Evolutionary conservation across 2,113 vertebrate species (phyloP).

Genomic region (Cyprinodon brontotheroides): DNA sequence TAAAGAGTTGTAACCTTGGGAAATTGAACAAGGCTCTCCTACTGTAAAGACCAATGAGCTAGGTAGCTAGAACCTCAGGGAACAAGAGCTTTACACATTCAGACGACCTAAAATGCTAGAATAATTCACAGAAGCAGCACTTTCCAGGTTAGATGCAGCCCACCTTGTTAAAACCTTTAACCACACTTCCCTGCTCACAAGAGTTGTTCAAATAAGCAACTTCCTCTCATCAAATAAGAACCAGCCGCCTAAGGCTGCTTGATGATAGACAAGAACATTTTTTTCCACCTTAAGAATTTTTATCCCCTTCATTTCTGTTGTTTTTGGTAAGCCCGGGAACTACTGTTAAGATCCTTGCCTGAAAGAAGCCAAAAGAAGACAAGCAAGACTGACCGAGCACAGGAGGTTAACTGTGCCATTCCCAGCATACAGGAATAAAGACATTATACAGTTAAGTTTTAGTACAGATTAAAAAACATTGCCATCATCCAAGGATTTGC

Average conservation of each 20-base stretch:
- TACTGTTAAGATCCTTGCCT: neutral
- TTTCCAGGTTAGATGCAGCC: neutral
- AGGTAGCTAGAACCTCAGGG: neutral
- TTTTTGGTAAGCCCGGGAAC: conserved; percentile 23
- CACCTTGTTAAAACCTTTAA: conserved; percentile 3
- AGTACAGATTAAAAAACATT: conserved; percentile 48
- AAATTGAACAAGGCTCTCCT: neutral
- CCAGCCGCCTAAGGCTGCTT: conserved; percentile 4
- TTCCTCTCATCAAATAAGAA: conserved; percentile 8
- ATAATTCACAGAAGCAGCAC: neutral
- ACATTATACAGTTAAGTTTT: conserved; percentile 38
- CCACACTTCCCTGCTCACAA: neutral
- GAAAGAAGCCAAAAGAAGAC: conserved; percentile 29
- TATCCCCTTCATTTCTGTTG: neutral
- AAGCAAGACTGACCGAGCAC: conserved; percentile 44
- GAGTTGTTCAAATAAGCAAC: conserved; percentile 3
- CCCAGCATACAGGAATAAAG: conserved; percentile 45
- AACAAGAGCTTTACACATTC: neutral
- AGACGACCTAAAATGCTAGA: neutral
- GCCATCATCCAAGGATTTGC: conserved; percentile 27
- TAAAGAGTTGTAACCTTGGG: neutral
- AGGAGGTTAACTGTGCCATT: conserved; percentile 41
- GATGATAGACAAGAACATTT: neutral
- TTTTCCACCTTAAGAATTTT: conserved; percentile 5
- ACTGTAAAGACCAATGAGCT: neutral